These are phyloP conservation scores for Pterocles gutturalis DNA, from an alignment of 2,113 vertebrate species.

Conservation along the genomic window DNA sequence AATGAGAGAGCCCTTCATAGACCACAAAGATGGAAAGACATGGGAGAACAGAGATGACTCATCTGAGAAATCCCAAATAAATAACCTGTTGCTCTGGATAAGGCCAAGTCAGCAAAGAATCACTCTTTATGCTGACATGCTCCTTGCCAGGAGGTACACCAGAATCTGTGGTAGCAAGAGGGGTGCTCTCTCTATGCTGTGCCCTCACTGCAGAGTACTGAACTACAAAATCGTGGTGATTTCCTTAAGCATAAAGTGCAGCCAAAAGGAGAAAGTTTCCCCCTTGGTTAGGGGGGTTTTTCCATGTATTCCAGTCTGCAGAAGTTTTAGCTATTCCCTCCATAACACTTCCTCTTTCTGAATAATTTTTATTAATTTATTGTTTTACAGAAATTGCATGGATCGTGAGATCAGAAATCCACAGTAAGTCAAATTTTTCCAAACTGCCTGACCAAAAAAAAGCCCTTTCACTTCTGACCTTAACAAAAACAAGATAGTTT, in stretches of 20 bases:
- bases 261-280: not conserved
- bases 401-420: not conserved
- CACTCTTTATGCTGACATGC: not conserved
- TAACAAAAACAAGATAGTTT: not conserved
- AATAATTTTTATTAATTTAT: not conserved
- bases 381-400: not conserved
- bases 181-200: not conserved
- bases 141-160: not conserved
- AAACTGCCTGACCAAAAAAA: not conserved
- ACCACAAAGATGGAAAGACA: not conserved
- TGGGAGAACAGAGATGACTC: not conserved
- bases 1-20: not conserved
- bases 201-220: not conserved
- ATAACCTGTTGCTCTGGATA: not conserved
- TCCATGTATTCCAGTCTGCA: not conserved
- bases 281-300: not conserved
- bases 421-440: not conserved
- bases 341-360: not conserved
- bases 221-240: not conserved
- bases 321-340: not conserved
- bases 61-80: not conserved
- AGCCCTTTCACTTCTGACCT: accelerated
- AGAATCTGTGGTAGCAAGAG: not conserved
- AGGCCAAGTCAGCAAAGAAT: not conserved
- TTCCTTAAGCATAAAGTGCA: not conserved